Evolutionary conservation across 2,888 invertebrate species (phyloP).

Genomic region (Eupithecia exiguata): DNA sequence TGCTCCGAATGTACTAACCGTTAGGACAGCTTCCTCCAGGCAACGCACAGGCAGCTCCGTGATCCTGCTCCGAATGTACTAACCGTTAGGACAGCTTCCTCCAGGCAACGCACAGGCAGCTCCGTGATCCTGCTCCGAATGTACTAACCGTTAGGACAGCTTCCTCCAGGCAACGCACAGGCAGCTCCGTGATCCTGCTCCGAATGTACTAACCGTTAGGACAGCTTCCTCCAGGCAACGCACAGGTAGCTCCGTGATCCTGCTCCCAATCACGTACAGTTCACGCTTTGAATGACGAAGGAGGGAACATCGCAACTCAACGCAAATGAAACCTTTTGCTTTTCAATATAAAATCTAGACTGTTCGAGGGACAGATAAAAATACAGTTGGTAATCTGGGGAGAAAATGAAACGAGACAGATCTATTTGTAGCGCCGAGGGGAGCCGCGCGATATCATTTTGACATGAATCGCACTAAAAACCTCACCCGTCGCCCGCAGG

Average conservation of each 20-base stretch:
- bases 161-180: constrained; percentile 12
- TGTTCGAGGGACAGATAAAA: constrained; percentile 18
- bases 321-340: constrained; percentile 42
- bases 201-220: background rate
- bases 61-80: constrained; percentile 33
- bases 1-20: constrained; percentile 17
- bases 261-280: constrained; percentile 52
- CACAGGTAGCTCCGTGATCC: constrained; percentile 32
- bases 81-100: background rate
- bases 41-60: constrained; percentile 17
- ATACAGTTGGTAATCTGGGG: constrained; percentile 29
- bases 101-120: constrained; percentile 17
- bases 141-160: constrained; percentile 1
- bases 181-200: constrained; percentile 34
- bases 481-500: constrained; percentile 44
- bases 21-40: background rate
- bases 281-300: constrained; percentile 44
- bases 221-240: constrained; percentile 5
- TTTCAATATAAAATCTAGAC: constrained; percentile 29
- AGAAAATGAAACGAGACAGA: constrained; percentile 36
- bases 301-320: constrained; percentile 30
- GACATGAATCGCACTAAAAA: constrained; percentile 48
- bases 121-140: constrained; percentile 33
- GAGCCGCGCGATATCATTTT: constrained; percentile 44
- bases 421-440: constrained; percentile 34